Percentiles rank a stretch among this genome's conserved stretches.
Conservation (phyloP, 2,888 invertebrate genomes). For the Andrena minutula region DNA sequence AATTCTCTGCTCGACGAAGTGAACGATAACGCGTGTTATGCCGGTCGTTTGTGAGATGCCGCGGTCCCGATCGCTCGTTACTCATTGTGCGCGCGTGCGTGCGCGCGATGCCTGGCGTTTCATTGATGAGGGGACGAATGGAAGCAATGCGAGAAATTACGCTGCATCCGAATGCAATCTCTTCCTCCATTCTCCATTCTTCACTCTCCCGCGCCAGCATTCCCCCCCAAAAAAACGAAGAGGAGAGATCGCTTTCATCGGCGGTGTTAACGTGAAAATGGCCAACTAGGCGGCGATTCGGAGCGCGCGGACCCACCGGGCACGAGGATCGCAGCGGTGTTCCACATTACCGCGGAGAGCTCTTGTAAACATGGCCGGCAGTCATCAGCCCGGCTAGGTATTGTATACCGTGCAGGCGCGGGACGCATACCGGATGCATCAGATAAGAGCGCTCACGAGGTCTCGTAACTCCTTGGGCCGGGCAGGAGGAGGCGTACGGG, state of each 20-base stretch:
- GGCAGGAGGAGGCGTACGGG: slow-evolving; percentile 26
- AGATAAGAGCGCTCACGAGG: slow-evolving; percentile 67
- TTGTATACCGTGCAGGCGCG: slow-evolving; percentile 36
- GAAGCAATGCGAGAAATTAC: neutral
- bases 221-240: too few relatives aligned
- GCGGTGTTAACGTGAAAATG: neutral
- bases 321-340: slow-evolving; percentile 25
- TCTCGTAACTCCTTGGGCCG: slow-evolving; percentile 53
- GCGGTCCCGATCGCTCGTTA: slow-evolving; percentile 13
- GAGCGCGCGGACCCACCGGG: neutral
- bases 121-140: slow-evolving; percentile 34
- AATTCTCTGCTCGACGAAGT: slow-evolving; percentile 15
- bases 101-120: neutral
- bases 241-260: neutral
- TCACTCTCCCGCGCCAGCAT: too few relatives aligned
- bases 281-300: neutral
- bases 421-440: slow-evolving; percentile 67
- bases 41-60: slow-evolving; percentile 3
- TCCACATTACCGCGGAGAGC: slow-evolving; percentile 24
- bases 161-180: neutral
- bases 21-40: slow-evolving; percentile 18
- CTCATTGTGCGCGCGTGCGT: slow-evolving; percentile 5
- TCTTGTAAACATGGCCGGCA: slow-evolving; percentile 45
- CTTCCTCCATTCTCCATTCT: too few relatives aligned
- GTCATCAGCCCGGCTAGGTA: slow-evolving; percentile 48